These are phyloP conservation scores for Alviniconcha strummeri DNA, from an alignment of 2,888 invertebrate species.

Conservation along the genomic window DNA sequence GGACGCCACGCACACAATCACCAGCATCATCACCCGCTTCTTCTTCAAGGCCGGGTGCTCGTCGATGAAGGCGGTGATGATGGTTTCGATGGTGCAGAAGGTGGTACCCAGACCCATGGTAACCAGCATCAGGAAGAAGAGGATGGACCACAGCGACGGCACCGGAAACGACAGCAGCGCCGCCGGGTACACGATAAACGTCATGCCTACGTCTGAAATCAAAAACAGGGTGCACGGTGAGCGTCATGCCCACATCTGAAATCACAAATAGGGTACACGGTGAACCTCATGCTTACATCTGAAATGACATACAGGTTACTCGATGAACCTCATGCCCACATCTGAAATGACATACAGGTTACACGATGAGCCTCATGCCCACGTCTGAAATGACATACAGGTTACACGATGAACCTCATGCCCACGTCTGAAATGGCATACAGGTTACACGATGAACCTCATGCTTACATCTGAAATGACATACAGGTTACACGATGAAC, in stretches of 20 bases:
- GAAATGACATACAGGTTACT: not conserved
- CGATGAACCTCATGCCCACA: not conserved
- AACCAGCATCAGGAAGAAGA: conserved; percentile 65
- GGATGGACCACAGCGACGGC: conserved; percentile 63
- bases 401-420: conserved; percentile 62
- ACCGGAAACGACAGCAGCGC: conserved; percentile 60
- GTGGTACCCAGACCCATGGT: conserved; percentile 63
- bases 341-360: not conserved
- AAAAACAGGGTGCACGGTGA: conserved; percentile 78
- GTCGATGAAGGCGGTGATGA: conserved; percentile 57
- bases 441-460: conserved; percentile 81
- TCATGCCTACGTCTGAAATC: conserved; percentile 61
- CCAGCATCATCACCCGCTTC: conserved; percentile 76
- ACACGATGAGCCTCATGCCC: not conserved
- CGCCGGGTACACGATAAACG: conserved; percentile 64
- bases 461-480: too few relatives aligned
- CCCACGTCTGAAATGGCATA: conserved; percentile 58
- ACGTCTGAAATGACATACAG: conserved; percentile 37
- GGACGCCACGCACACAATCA: conserved; percentile 80
- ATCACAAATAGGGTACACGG: conserved; percentile 69
- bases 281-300: not conserved
- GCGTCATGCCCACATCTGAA: conserved; percentile 83
- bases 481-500: too few relatives aligned
- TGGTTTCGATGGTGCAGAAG: conserved; percentile 57
- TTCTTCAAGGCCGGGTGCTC: conserved; percentile 52